Base-by-base conservation (phyloP, 2,888 invertebrate genomes). In the Epinotia brunnichana region DNA sequence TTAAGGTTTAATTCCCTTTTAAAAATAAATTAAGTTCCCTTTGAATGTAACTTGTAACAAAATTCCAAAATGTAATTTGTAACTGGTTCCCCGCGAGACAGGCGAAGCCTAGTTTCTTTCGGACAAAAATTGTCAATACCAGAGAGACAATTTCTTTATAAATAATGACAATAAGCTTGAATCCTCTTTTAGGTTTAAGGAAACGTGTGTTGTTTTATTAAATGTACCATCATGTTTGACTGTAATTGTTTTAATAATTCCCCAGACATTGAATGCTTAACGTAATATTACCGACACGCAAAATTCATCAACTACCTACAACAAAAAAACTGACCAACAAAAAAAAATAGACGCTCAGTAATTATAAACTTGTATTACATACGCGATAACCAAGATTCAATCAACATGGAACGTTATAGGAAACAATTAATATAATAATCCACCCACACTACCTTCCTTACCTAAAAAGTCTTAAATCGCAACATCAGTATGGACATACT, bases 351-450 rank as follows among this genome's bases (percentile, higher is more conserved):
- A 71, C 60, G 61, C 21, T 24, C 35, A 9, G 24, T 70, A 70
- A 70, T 70, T 70, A 70, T 24, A 73, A 69, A 69, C 68, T 62
- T 7, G 62, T 68, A 53, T 63, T 63, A 69, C 62, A 69, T 57
- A 68, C 62, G 44, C 67, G 54, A 62, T 63, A 63, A 69, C 73
- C 19, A 59, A 69, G 17, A 69, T 53, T 69, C 73, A 73, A 73
- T 73, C 41, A 69, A 73, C 62, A 59, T 61, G 39, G 39, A 13
- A 39, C 48, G 57, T 57, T 63, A 69, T 69, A 73, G 63, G 69
- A 73, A 73, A 73, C 73, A 73, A 73, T 73, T 73, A 72, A 68
- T 56, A 62, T 72, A 72, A 69, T 73, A 69, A 59, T 73, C 68
- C 73, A 62, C 69, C 73, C 51, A 63, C 73, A 29, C 48, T 2